Evolutionary conservation across 2,888 invertebrate genomes (phyloP), one percentile per base, ranked within the genome.

Genomic region (Abrostola tripartita): DNA sequence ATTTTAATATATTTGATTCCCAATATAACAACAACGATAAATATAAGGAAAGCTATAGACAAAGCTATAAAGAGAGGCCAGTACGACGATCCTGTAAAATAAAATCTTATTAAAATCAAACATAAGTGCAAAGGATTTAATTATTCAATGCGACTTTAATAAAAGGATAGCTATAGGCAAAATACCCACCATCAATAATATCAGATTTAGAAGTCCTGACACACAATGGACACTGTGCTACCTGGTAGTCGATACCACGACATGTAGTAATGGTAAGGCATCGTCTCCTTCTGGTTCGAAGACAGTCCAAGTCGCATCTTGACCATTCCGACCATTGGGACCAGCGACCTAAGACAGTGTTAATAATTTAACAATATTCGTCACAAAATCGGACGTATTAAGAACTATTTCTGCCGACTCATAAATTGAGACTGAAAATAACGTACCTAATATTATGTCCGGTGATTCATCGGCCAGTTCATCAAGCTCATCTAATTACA

Each of bases 291-390:
- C 98, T 96, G 71, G 96, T 96, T 88, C 98, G 98, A 65, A 96
- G 96, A 89, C 99, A 99, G 88, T 98, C 98, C 42, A 96, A 95
- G 84, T 97, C 97, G 89, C 99, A 99, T 60, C 97, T 95, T 11
- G 98, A 98, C 98, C 98, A 99, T 41, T 97, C 96, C 6, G 98
- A 98, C 98, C 98, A 98, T 72, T 96, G 95, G 0, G 97, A 96
- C 98, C 98, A 98, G 54, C 96, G 95, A 71, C 98, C 98, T 94
- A n/a, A 0, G 24, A 50, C 24, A 52, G 47, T 38, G 2, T 5
- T 12, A 8, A 7, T 12, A 37, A n/a, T 44, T 49, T 14, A 10
- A 9, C 14, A 12, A 1, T 8, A 14, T 6, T 6, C n/a, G 4
- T 44, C 5, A n/a, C 1, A 6, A 44, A 11, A 24, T 24, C 24